These are phyloP conservation scores for Cheilosia urbana DNA, from an alignment of 2,888 invertebrate species.

Conservation along the genomic window DNA sequence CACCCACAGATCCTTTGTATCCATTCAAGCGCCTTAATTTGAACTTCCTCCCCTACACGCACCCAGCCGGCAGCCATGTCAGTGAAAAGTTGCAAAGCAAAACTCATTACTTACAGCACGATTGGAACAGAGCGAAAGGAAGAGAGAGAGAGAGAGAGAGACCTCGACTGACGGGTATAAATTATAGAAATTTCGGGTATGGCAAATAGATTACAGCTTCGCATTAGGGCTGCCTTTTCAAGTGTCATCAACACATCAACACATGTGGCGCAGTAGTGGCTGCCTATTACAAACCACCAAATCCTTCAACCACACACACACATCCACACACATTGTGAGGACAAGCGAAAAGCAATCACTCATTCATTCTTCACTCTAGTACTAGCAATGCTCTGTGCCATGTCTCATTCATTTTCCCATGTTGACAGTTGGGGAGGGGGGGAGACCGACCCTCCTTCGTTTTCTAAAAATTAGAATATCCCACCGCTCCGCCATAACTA, in stretches of 20 bases:
- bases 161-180: background rate
- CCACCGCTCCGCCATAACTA: background rate
- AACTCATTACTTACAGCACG: constrained; percentile 38
- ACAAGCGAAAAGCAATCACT: constrained; percentile 72
- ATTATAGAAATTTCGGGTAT: constrained; percentile 21
- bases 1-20: background rate
- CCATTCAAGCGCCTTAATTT: constrained; percentile 22
- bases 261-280: constrained; percentile 57
- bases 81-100: constrained; percentile 10
- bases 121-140: background rate
- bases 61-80: background rate
- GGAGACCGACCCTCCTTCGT: constrained; percentile 15
- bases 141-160: background rate
- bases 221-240: constrained; percentile 44
- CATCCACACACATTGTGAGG: constrained; percentile 27
- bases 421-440: constrained; percentile 59
- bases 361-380: constrained; percentile 51
- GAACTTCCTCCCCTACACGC: background rate
- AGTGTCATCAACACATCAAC: constrained; percentile 68
- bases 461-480: constrained; percentile 59
- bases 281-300: constrained; percentile 10
- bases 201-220: constrained; percentile 46
- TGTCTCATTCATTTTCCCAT: constrained; percentile 67
- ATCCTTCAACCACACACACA: background rate
- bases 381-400: constrained; percentile 25